Evolutionary conservation across 2,888 invertebrate genomes (phyloP).

Genomic region (Prosopocoilus inquinatus): DNA sequence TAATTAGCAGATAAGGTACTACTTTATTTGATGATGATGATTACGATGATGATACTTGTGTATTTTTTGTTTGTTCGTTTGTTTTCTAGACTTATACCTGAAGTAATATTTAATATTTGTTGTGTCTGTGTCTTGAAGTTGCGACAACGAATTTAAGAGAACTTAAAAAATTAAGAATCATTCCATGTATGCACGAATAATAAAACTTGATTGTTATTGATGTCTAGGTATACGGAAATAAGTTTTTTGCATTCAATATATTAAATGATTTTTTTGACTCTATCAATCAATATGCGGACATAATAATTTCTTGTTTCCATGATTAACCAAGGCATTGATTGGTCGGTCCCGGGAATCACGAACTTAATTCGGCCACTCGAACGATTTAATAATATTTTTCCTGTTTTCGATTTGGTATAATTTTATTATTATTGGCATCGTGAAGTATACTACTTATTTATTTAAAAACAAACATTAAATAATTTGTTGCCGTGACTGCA

Average conservation of each 20-base stretch:
- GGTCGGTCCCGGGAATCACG: no score
- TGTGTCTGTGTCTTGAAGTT: background rate
- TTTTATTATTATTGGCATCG: no score
- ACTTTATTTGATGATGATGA: no score
- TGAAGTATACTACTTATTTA: no score
- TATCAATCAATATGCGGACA: no score
- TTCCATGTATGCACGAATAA: background rate
- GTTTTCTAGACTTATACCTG: background rate
- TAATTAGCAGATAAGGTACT: background rate
- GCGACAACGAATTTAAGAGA: background rate
- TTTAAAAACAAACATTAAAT: slow-evolving; percentile 2
- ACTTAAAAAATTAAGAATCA: background rate
- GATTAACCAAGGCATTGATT: no score
- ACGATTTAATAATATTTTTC: no score
- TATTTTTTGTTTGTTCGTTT: slow-evolving; percentile 1
- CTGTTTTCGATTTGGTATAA: no score
- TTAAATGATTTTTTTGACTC: no score
- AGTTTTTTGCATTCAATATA: no score
- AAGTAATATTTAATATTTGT: background rate
- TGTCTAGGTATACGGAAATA: slow-evolving; percentile 1
- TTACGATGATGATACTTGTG: slow-evolving; percentile 4
- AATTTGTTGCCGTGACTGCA: slow-evolving; percentile 18
- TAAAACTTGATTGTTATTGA: slow-evolving; percentile 1
- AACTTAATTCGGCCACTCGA: no score
- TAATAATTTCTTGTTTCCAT: no score